Base-by-base conservation (phyloP, 2,888 invertebrate genomes). In the Erannis defoliaria region DNA sequence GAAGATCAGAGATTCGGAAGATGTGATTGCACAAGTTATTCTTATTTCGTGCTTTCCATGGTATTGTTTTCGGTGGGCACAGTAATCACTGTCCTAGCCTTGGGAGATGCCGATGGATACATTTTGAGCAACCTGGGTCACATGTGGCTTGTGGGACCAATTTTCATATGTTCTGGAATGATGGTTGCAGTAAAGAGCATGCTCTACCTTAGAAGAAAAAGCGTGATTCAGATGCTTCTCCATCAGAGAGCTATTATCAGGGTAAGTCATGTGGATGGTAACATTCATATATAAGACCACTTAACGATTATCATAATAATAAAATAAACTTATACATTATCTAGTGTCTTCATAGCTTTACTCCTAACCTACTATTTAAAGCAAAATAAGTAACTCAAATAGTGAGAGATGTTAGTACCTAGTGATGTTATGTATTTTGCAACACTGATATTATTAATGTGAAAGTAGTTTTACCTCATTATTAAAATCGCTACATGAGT, bases 171-270 rank as follows among this genome's bases (percentile, higher is more conserved):
- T 85, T 95, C 95, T 67, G 95, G 95, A 69, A 93, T 95, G 85
- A 95, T 95, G 95, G 94, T 95, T 55, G 95, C 95, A 43, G 94
- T 95, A n/a, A 95, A 95, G 78, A 95, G 95, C 75, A 94, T 95
- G 90, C 81, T 95, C 49, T 95, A 95, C 82, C 86, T 95, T 67
- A 89, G 95, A 71, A 91, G 94, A 78, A 95, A 95, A 79, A 95
- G 95, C 76, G 94, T 95, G 38, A 94, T 95, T 69, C 94, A 95
- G 82, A 94, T 95, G 94, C 89, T 95, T 49, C 88, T 94, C 43
- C 94, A 94, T 68, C 95, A 95, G 74, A 93, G 94, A 67, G 94
- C 94, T 62, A 90, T 95, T 67, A 93, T 95, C 64, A 93, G 94
- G 84, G 95, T 94, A 80, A 93, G 94, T 79, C 62, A 58, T 56